phyloP scores from a whole-genome alignment of 2,113 vertebrate species.

The Petaurus breviceps region DNA sequence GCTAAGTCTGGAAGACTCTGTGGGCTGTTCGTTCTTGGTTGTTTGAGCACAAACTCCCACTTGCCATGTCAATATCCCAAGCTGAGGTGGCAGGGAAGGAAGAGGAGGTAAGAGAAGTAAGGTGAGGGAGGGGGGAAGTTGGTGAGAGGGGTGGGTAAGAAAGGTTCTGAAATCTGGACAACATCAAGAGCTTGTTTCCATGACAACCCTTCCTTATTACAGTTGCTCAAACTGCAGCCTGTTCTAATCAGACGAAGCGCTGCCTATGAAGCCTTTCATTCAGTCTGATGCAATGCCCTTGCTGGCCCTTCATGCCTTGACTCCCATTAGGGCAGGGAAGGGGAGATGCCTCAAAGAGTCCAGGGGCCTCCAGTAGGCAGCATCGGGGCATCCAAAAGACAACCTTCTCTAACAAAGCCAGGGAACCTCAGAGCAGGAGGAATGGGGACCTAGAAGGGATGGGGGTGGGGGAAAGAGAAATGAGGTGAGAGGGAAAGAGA shows the following conservation, averaged over 20 bases:
- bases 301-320: background rate
- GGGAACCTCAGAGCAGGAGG: background rate
- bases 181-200: slow-evolving; percentile 85
- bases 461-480: background rate
- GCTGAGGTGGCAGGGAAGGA: slow-evolving; percentile 52
- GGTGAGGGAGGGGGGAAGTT: background rate
- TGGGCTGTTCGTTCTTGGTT: background rate
- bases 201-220: slow-evolving; percentile 81
- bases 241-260: slow-evolving; percentile 79
- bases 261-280: slow-evolving; percentile 64
- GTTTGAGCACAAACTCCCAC: slow-evolving; percentile 26
- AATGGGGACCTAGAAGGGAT: background rate
- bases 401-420: background rate
- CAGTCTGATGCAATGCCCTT: background rate
- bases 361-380: background rate
- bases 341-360: background rate
- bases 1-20: background rate
- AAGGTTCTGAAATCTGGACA: slow-evolving; percentile 84
- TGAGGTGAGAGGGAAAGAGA: background rate
- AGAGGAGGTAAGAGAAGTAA: slow-evolving; percentile 61
- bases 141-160: slow-evolving; percentile 38
- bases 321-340: background rate
- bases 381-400: background rate
- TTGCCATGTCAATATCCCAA: slow-evolving; percentile 53
- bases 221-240: slow-evolving; percentile 78